Conservation (phyloP, 2,113 vertebrate species). For the Sprattus sprattus region DNA sequence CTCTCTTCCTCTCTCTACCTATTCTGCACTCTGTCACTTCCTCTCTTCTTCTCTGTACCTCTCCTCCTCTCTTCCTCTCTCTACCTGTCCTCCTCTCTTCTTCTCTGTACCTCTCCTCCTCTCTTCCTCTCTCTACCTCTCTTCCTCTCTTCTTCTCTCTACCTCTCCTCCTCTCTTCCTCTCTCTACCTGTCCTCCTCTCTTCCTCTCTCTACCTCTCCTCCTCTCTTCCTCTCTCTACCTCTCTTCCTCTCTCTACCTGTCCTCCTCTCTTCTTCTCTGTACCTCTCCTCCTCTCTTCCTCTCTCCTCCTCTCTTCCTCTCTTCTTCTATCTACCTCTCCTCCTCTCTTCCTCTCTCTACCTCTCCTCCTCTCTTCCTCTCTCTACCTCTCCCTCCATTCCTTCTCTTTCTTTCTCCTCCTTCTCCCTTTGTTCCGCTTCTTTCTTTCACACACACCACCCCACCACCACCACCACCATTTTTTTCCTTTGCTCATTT, state of each 20-base stretch:
- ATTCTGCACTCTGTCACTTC: too few relatives aligned
- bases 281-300: not conserved
- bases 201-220: too few relatives aligned
- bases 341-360: not conserved
- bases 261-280: too few relatives aligned
- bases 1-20: too few relatives aligned
- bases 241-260: too few relatives aligned
- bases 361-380: not conserved
- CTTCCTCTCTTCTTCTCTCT: not conserved
- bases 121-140: not conserved
- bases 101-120: not conserved
- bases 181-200: too few relatives aligned
- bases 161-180: not conserved
- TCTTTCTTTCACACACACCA: not conserved
- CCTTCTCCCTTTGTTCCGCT: slow-evolving; percentile 21
- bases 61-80: not conserved
- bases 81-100: not conserved
- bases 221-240: too few relatives aligned
- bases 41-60: too few relatives aligned
- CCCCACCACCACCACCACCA: not conserved
- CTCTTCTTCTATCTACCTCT: slow-evolving; percentile 6
- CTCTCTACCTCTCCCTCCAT: slow-evolving; percentile 16
- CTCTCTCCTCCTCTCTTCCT: not conserved
- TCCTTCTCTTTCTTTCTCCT: slow-evolving; percentile 34
- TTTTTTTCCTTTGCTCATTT: not conserved